These are phyloP conservation scores for Dendrolimus houi DNA, from an alignment of 2,888 invertebrate species.

Conservation along the genomic window DNA sequence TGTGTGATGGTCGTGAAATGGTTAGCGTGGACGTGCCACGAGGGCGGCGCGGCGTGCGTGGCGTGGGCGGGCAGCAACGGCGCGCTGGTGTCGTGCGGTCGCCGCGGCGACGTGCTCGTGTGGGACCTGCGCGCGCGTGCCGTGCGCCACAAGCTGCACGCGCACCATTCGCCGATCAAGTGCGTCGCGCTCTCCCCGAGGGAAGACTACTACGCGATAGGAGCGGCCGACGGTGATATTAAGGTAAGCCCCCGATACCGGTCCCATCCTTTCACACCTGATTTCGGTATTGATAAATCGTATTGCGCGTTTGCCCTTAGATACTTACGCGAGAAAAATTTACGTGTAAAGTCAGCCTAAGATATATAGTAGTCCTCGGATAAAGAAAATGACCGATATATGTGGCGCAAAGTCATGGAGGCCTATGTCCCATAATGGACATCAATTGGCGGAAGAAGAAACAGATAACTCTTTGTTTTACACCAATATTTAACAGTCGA, in stretches of 20 bases:
- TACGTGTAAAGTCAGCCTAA: too few relatives aligned
- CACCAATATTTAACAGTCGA: too few relatives aligned
- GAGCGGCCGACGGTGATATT: conserved; percentile 94
- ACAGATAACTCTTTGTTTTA: too few relatives aligned
- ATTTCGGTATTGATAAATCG: too few relatives aligned
- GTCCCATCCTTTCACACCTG: too few relatives aligned
- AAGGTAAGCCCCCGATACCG: conserved; percentile 78
- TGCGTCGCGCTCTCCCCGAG: conserved; percentile 95
- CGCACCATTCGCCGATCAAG: conserved; percentile 96
- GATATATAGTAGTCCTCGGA: too few relatives aligned
- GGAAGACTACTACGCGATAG: conserved; percentile 97
- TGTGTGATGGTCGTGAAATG: conserved; percentile 7
- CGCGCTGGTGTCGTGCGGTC: conserved; percentile 95
- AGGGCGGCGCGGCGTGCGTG: conserved; percentile 93
- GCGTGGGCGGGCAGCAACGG: conserved; percentile 96
- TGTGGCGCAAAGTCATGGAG: too few relatives aligned
- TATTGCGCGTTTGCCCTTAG: too few relatives aligned
- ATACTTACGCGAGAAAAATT: too few relatives aligned
- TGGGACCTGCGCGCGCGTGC: conserved; percentile 96
- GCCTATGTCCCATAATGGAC: too few relatives aligned
- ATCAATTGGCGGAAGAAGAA: too few relatives aligned
- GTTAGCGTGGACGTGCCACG: conserved; percentile 94
- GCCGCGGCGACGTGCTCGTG: conserved; percentile 96
- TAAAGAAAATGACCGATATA: too few relatives aligned
- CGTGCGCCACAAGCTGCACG: conserved; percentile 87